Percentiles rank a stretch among this genome's conserved stretches.
Conservation (phyloP, 1,140 invertebrate species). For the Brachionus rotundiformis region DNA sequence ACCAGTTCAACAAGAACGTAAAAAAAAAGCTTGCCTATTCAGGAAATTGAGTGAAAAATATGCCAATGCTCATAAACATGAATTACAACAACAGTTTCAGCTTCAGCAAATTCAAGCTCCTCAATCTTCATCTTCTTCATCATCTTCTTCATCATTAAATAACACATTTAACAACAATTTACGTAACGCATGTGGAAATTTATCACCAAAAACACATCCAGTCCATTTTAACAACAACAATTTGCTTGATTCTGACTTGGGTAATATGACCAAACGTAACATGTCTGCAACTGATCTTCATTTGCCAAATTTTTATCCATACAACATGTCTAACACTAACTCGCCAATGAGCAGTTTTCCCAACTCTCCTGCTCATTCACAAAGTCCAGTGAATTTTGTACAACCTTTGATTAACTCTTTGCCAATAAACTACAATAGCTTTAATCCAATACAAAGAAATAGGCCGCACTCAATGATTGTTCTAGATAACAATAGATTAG, state of each 20-base stretch:
- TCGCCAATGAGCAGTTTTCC: slow-evolving; percentile 18
- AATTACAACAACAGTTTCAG: slow-evolving; percentile 40
- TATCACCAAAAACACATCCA: slow-evolving; percentile 9
- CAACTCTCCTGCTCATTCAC: not conserved
- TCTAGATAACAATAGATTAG: not conserved
- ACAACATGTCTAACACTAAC: not conserved
- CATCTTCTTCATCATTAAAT: slow-evolving; percentile 31
- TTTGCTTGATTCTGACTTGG: not conserved
- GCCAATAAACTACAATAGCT: not conserved
- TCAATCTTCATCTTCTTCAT: slow-evolving; percentile 18
- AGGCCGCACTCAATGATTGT: slow-evolving; percentile 32
- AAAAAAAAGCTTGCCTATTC: slow-evolving; percentile 43
- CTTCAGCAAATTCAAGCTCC: slow-evolving; percentile 9
- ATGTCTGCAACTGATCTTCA: slow-evolving; percentile 24
- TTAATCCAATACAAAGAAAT: slow-evolving; percentile 31
- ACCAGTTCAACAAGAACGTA: slow-evolving; percentile 35
- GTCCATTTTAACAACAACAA: not conserved
- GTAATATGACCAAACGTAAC: slow-evolving; percentile 16
- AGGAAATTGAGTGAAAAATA: slow-evolving; percentile 49
- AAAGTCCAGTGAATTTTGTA: slow-evolving; percentile 8
- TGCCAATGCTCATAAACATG: slow-evolving; percentile 44
- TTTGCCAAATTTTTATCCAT: not conserved
- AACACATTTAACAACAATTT: slow-evolving; percentile 27
- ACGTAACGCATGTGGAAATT: slow-evolving; percentile 28
- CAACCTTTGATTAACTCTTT: not conserved